Evolutionary conservation across 2,888 invertebrate genomes (phyloP), one percentile per base, ranked within the genome.

Genomic region (Tricholauxania praeusta): DNA sequence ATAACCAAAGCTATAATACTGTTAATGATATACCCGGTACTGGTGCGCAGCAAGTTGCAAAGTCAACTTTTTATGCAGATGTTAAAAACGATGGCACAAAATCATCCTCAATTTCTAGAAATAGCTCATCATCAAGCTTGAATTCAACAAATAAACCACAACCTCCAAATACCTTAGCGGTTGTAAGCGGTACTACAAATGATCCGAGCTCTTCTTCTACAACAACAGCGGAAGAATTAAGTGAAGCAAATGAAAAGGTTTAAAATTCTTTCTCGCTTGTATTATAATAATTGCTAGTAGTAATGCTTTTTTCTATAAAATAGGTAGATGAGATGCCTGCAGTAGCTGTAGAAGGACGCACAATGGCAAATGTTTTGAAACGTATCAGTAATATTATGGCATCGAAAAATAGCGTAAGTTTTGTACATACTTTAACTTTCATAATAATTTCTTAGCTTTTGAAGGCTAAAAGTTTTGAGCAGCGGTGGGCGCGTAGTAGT

Each of bases 341-440:
- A 48, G 86, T 85, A 78, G 79, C 77, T 22, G 79, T 77, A 51
- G 81, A 84, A 60, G 87, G 84, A 0, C 81, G 87, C 52, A 95
- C 93, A 84, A 89, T 96, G 80, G 93, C 94, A 0, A 96, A 94
- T 89, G 96, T 97, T 75, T 88, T 97, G 22, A 93, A 92, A 82
- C 90, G 96, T 79, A 95, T 97, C 66, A 95, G 95, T 82, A 96
- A 93, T 85, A 91, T 97, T 66, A 89, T 96, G 60, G 96, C 94
- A n/a, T 87, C 93, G 70, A 93, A 93, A 80, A 93, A 92, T 80
- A 92, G 91, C 82, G 95, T 95, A 89, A 90, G 92, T 88, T 52
- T 51, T 28, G 69, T 71, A n/a, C n/a, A n/a, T n/a, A n/a, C n/a
- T n/a, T n/a, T n/a, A n/a, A n/a, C n/a, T n/a, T n/a, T n/a, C n/a